phyloP scores from a whole-genome alignment of 2,797 vertebrate genomes.

The Rhincodon typus region DNA sequence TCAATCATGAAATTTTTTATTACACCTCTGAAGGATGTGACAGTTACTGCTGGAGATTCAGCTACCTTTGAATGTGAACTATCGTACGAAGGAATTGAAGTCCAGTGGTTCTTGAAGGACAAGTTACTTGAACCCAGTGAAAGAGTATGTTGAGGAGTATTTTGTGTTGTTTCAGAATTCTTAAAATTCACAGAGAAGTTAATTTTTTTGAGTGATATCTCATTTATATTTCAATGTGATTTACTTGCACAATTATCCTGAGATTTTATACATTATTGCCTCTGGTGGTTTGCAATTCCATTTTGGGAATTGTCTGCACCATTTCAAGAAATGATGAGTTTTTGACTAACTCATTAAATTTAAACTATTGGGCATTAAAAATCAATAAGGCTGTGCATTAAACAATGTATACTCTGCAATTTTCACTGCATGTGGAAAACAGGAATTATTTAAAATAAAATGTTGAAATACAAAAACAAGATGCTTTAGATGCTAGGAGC shows the following conservation, averaged over 20 bases:
- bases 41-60: constrained; percentile 91
- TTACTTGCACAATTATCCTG: constrained; percentile 44
- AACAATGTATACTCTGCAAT: neutral
- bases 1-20: no score
- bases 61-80: constrained; percentile 95
- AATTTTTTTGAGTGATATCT: neutral
- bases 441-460: neutral
- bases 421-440: neutral
- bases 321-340: neutral
- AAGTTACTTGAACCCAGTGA: constrained; percentile 84
- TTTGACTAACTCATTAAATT: neutral
- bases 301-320: constrained; percentile 61
- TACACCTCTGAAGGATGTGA: constrained; percentile 85
- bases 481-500: no score
- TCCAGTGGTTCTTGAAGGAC: constrained; percentile 88
- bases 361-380: neutral
- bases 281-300: constrained; percentile 69
- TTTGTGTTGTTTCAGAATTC: neutral
- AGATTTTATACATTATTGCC: constrained; percentile 70
- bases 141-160: constrained; percentile 61
- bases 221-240: constrained; percentile 40
- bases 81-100: constrained; percentile 84
- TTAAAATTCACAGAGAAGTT: neutral
- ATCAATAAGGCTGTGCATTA: neutral
- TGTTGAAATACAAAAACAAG: no score